A percentile compares a stretch with the other conserved stretches of the same genome.
These are phyloP conservation scores for Scotopteryx bipunctaria DNA, from an alignment of 2,888 invertebrate species.

Conservation along the genomic window DNA sequence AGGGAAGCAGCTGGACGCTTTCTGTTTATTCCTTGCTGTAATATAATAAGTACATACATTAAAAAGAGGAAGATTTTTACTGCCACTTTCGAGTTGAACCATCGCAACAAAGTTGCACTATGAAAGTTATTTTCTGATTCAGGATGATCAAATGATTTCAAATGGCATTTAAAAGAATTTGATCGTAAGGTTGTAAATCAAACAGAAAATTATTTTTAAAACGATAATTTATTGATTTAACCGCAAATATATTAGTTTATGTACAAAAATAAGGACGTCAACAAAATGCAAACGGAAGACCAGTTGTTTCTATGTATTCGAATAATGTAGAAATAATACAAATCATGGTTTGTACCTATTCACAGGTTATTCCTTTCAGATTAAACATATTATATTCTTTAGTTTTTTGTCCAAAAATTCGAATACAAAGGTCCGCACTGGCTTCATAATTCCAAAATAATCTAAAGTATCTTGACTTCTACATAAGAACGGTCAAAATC, in stretches of 20 bases:
- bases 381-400: slow-evolving; percentile 27
- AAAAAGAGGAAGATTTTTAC: too few relatives aligned
- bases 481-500: slow-evolving; percentile 40
- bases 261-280: slow-evolving; percentile 74
- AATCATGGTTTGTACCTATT: slow-evolving; percentile 15
- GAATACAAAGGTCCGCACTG: slow-evolving; percentile 33
- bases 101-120: too few relatives aligned
- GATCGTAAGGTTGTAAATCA: too few relatives aligned
- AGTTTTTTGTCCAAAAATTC: slow-evolving; percentile 22
- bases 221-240: slow-evolving; percentile 82
- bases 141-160: too few relatives aligned
- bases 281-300: slow-evolving; percentile 78
- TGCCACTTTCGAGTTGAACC: too few relatives aligned
- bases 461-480: slow-evolving; percentile 40
- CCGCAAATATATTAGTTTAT: slow-evolving; percentile 82
- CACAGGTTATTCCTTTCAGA: slow-evolving; percentile 14
- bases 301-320: slow-evolving; percentile 49
- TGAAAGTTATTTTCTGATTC: too few relatives aligned
- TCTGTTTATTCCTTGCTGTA: too few relatives aligned
- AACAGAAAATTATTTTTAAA: slow-evolving; percentile 59
- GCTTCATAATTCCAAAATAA: slow-evolving; percentile 36
- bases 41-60: too few relatives aligned
- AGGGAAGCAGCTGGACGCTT: too few relatives aligned
- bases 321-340: slow-evolving; percentile 21
- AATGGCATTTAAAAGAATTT: too few relatives aligned